Percentiles rank a stretch among this genome's conserved stretches.
Conservation (phyloP, 2,113 vertebrate genomes). For the Albula goreensis region DNA sequence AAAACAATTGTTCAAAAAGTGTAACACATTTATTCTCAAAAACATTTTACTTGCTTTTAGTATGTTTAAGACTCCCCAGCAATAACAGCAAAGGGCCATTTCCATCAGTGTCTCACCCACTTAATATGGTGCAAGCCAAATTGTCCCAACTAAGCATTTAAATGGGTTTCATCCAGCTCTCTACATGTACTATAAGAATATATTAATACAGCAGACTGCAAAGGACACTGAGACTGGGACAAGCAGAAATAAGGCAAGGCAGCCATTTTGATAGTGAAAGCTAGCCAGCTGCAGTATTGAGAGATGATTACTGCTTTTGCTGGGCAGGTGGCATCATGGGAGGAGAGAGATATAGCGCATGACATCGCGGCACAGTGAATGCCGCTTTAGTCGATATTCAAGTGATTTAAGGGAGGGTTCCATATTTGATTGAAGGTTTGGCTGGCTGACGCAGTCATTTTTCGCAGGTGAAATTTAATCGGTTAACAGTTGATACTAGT, state of each 20-base stretch:
- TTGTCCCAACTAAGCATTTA: no score
- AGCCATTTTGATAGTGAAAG: no score
- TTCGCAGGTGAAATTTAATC: background rate
- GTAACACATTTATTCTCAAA: no score
- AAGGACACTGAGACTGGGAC: background rate
- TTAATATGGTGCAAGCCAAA: no score
- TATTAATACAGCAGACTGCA: background rate
- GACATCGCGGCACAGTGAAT: background rate
- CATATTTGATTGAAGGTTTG: background rate
- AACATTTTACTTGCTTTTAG: no score
- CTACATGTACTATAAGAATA: background rate
- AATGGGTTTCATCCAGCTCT: no score
- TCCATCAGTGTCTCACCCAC: no score
- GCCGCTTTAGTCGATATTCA: background rate
- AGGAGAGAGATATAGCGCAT: background rate
- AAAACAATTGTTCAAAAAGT: no score
- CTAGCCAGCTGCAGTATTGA: background rate
- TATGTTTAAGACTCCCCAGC: no score
- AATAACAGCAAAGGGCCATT: no score
- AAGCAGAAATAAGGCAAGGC: background rate
- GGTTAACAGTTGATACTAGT: background rate
- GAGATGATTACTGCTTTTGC: background rate
- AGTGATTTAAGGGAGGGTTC: background rate
- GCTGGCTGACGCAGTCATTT: background rate
- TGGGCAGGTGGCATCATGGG: background rate